Conservation (phyloP, 2,888 invertebrate species). For the Polydrusus tereticollis region DNA sequence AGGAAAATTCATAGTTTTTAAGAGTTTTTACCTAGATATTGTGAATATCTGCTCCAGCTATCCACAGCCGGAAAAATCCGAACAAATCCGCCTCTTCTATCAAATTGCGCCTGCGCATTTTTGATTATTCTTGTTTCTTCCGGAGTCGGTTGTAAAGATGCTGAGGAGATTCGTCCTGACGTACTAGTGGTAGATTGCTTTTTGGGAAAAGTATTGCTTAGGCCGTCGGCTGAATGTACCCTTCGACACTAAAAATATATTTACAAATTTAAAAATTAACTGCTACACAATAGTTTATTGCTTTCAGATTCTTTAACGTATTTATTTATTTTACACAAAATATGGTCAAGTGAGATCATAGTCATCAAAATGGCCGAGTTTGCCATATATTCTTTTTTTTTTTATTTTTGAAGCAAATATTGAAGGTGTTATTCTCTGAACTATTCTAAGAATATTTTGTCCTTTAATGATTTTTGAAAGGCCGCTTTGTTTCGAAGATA, state of each 20-base stretch:
- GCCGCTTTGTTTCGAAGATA: no score
- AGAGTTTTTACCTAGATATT: conserved; percentile 79
- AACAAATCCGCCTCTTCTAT: conserved; percentile 88
- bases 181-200: conserved; percentile 54
- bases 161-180: conserved; percentile 57
- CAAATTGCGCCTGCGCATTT: conserved; percentile 83
- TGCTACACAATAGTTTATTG: neutral
- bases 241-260: conserved; percentile 74
- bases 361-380: no score
- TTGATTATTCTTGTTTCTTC: conserved; percentile 86
- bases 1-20: no score
- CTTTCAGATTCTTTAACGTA: no score
- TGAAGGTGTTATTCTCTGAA: no score
- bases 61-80: conserved; percentile 91
- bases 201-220: conserved; percentile 65
- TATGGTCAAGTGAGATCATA: no score
- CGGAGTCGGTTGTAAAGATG: conserved; percentile 70
- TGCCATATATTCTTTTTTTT: no score
- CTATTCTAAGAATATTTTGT: no score
- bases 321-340: no score
- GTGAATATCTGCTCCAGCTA: conserved; percentile 87
- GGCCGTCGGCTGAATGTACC: conserved; percentile 81
- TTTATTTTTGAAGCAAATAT: no score
- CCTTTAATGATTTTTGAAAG: no score
- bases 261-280: neutral